Base-by-base conservation (phyloP, 1,140 invertebrate species). In the Portunus trituberculatus region DNA sequence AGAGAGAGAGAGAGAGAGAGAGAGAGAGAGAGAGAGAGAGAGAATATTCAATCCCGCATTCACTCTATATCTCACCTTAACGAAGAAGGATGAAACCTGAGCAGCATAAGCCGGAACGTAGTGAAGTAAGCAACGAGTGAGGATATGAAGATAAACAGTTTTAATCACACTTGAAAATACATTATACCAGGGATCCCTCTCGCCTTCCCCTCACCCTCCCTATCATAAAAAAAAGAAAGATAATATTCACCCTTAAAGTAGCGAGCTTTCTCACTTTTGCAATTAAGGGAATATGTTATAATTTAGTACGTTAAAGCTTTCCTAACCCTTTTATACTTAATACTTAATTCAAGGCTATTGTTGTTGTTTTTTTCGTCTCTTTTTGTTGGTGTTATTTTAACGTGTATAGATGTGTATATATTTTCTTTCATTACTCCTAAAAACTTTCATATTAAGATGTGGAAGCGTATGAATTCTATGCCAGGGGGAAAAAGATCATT, bases 1-100 rank as follows among this genome's bases (percentile, higher is more conserved):
- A 20, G 20, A 20, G 20, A 59, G 10, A 59, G 20, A 59, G 20
- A 59, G 20, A 20, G 20, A 59, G 52, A 59, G 52, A 59, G 52
- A 59, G 52, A 59, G 52, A 59, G 52, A 59, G 52, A 59, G 52
- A 76, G 67, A 76, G 67, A 76, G 67, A n/a, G 67, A 76, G 67
- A 76, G 67, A 76, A 20, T n/a, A 25, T 76, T 76, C 67, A 76
- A 20, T 59, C 16, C 25, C 0, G 1, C 6, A 76, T 20, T 76
- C n/a, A n/a, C 6, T 76, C 20, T 76, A 7, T n/a, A 20, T 76
- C 20, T 76, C 4, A n/a, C 25, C 4, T n/a, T 76, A 20, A 76
- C 67, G 16, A 76, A 76, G 67, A 76, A 76, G 4, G 12, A 76
- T 76, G n/a, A 76, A 12, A 59, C 20, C 20, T 12, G 52, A 59